Evolutionary conservation across 2,888 invertebrate species (phyloP).

Genomic region (Drosophila paramelanica): DNA sequence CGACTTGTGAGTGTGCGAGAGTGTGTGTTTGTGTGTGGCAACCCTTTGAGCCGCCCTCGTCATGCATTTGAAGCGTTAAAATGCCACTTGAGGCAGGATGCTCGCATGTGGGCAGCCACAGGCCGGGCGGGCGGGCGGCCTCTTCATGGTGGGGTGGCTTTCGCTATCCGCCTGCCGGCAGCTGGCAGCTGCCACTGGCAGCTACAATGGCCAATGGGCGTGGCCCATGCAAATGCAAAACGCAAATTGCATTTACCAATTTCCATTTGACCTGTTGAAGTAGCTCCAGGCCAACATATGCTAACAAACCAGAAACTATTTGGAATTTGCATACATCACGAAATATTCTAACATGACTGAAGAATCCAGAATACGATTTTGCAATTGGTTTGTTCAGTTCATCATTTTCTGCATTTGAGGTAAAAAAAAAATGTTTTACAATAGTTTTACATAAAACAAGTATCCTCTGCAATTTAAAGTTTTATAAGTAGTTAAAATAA

Average conservation of each 20-base stretch:
- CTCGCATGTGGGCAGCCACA: slow-evolving; percentile 10
- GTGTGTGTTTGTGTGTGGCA: slow-evolving; percentile 31
- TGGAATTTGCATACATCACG: neutral
- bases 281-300: neutral
- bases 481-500: too few species aligned
- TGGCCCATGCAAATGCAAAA: neutral
- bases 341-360: neutral
- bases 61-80: slow-evolving; percentile 70
- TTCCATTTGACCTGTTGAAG: slow-evolving; percentile 26
- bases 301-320: neutral
- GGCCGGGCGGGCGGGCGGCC: slow-evolving; percentile 1
- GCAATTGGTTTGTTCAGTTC: neutral
- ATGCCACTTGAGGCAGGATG: slow-evolving; percentile 59
- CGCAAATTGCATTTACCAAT: slow-evolving; percentile 14
- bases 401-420: too few species aligned
- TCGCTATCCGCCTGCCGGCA: neutral
- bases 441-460: too few species aligned
- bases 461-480: too few species aligned
- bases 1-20: slow-evolving; percentile 19
- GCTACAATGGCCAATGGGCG: slow-evolving; percentile 6
- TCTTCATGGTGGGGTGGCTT: neutral
- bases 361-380: neutral
- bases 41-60: slow-evolving; percentile 59
- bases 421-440: too few species aligned
- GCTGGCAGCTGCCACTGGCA: slow-evolving; percentile 11